phyloP scores from a whole-genome alignment of 2,888 invertebrate genomes.

The Drosophila cognata region DNA sequence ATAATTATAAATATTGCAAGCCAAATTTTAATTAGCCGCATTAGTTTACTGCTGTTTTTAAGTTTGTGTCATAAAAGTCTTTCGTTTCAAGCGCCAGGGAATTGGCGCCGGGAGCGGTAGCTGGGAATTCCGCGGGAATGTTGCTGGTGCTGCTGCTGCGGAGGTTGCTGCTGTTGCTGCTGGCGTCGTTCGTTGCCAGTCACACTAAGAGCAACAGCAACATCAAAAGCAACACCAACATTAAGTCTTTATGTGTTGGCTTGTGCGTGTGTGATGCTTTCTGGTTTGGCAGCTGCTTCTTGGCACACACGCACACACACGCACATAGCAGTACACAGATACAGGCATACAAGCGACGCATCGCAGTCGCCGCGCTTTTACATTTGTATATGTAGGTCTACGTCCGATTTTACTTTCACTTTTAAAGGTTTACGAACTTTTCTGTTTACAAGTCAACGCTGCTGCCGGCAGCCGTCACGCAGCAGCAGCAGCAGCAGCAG shows the following conservation, averaged over 20 bases:
- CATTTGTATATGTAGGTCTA: slow-evolving; percentile 85
- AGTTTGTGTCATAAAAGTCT: slow-evolving; percentile 56
- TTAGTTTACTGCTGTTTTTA: slow-evolving; percentile 24
- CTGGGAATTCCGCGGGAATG: slow-evolving; percentile 50
- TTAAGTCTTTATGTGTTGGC: slow-evolving; percentile 19
- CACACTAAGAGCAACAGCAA: slow-evolving; percentile 44
- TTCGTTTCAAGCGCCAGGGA: slow-evolving; percentile 38
- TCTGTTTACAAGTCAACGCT: slow-evolving; percentile 81
- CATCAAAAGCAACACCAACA: slow-evolving; percentile 12
- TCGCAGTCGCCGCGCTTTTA: slow-evolving; percentile 51
- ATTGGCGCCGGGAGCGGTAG: slow-evolving; percentile 36
- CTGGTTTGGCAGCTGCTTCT: slow-evolving; percentile 75
- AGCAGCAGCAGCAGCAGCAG: slow-evolving; percentile 11
- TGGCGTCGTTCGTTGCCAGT: slow-evolving; percentile 55
- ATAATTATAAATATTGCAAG: slow-evolving; percentile 4
- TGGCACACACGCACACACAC: slow-evolving; percentile 49
- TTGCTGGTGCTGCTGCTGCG: slow-evolving; percentile 25
- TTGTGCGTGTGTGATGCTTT: slow-evolving; percentile 57
- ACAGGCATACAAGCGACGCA: slow-evolving; percentile 22
- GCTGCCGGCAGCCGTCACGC: slow-evolving; percentile 52
- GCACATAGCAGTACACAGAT: slow-evolving; percentile 12
- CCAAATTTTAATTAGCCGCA: slow-evolving; percentile 22
- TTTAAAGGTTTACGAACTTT: slow-evolving; percentile 85
- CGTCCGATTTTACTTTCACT: slow-evolving; percentile 85
- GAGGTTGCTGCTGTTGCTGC: slow-evolving; percentile 25